Evolutionary conservation across 2,888 invertebrate genomes (phyloP), one percentile per base, ranked within the genome.

Genomic region (Neoaliturus tenellus): DNA sequence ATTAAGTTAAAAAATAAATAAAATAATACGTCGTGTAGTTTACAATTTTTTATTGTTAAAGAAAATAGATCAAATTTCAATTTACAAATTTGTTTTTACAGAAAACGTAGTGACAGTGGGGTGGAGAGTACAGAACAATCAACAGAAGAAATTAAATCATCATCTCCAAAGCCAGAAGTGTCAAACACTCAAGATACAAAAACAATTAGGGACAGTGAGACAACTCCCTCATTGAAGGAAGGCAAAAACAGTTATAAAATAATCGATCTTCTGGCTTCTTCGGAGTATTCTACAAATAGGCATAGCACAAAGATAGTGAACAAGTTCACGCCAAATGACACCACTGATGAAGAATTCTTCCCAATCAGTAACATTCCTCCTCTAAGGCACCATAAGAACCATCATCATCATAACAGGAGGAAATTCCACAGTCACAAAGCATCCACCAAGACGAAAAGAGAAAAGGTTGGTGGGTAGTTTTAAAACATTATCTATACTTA

Each of bases 71-170:
- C n/a, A n/a, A n/a, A n/a, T n/a, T n/a, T n/a, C n/a, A n/a, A n/a
- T n/a, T n/a, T n/a, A n/a, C n/a, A 12, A 39, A 39, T 39, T 39
- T 31, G 20, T 31, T 71, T 35, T 44, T 75, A 28, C 28, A 75
- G 75, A 48, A 75, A 75, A 28, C 75, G 75, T 1, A 75, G 75
- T 48, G 75, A 75, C 28, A 75, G 28, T 48, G 48, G n/a, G 28
- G 0, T 8, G 25, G 75, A 75, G 44, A 48, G 25, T n/a, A 14
- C 75, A 17, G 48, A 75, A 28, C 33, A 12, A 10, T 35, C 31
- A 33, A n/a, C n/a, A 20, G 48, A 48, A 75, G 75, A 12, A 14
- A 23, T 39, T 20, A 33, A 8, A 12, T 44, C 44, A 6, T 10
- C 51, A 6, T 17, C 62, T 14, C 17, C 62, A 55, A 55, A 55